A percentile compares a stretch with the other conserved stretches of the same genome.
Conservation (phyloP, 2,113 vertebrate genomes). For the Monopterus albus region DNA sequence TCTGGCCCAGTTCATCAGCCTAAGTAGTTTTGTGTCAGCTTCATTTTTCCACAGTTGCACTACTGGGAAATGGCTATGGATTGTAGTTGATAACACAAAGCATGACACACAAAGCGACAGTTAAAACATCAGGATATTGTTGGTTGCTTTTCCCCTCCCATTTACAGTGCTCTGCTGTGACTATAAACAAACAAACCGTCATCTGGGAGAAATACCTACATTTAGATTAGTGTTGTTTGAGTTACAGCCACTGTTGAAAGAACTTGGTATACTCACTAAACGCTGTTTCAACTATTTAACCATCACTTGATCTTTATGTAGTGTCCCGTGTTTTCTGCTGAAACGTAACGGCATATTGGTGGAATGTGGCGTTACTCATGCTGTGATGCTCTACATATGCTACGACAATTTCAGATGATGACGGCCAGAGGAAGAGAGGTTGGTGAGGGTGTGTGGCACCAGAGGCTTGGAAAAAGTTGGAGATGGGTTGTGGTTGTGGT, state of each 20-base stretch:
- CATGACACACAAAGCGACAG: slow-evolving; percentile 18
- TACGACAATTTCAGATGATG: slow-evolving; percentile 31
- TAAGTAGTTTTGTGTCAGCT: slow-evolving; percentile 3
- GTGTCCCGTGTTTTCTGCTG: slow-evolving; percentile 1
- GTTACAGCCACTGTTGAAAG: slow-evolving; percentile 19
- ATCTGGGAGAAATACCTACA: neutral
- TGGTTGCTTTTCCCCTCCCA: slow-evolving; percentile 46
- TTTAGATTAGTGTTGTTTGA: slow-evolving; percentile 7
- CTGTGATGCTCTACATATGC: neutral
- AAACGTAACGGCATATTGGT: neutral
- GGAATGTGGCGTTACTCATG: slow-evolving; percentile 37
- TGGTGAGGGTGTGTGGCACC: slow-evolving; percentile 9
- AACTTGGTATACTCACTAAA: slow-evolving; percentile 9
- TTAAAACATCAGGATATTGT: slow-evolving; percentile 29
- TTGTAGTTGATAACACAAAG: slow-evolving; percentile 31
- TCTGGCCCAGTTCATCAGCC: slow-evolving; percentile 3
- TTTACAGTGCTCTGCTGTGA: slow-evolving; percentile 50
- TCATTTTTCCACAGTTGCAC: slow-evolving; percentile 9
- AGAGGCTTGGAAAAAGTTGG: slow-evolving; percentile 16
- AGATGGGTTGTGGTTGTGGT: slow-evolving; percentile 1
- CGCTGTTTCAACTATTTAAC: neutral
- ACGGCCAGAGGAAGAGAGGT: slow-evolving; percentile 10
- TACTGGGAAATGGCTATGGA: slow-evolving; percentile 59
- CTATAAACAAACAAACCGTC: slow-evolving; percentile 63
- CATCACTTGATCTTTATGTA: slow-evolving; percentile 3